Base-by-base conservation (phyloP, 2,888 invertebrate genomes). In the Schizotus pectinicornis region DNA sequence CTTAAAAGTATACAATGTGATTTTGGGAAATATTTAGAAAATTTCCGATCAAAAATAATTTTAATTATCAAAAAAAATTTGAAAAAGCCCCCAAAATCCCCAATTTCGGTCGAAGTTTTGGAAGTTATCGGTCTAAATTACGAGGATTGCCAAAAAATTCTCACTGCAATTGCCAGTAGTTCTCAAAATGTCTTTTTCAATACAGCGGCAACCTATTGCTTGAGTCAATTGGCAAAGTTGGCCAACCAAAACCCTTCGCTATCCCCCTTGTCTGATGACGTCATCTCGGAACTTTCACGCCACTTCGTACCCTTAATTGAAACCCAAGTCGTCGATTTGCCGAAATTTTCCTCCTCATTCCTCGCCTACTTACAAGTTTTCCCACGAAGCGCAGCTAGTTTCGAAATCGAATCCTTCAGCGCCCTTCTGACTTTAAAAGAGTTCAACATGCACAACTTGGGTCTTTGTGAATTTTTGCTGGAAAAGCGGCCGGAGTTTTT, bases 401-500 rank as follows among this genome's bases (percentile, higher is more conserved):
- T 90, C 7, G 76, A 81, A 9, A 75, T 76, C n/a, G 80, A 84
- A 53, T 77, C 86, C 53, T 87, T 86, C 62, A 78, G 79, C 61
- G 80, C 81, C 43, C 81, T 86, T 56, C 82, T 88, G 63, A 68
- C 77, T 43, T 76, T 81, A 2, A 79, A 79, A n/a, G 81, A 83
- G 58, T 71, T 84, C 8, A 81, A 83, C 50, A 88, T 86, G 71
- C 79, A 84, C 0, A 85, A 85, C 7, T 81, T 86, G 0, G 80
- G 82, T 53, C 76, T 91, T 9, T 84, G 86, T 7, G 77, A 82
- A 1, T 78, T 86, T 47, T 70, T 90, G n/a, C 74, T 89, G 3
- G 82, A 82, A 69, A 81, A 81, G 60, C 84, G 85, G 70, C 64
- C 67, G 2, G 81, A 79, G 63, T 80, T 85, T 7, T 77, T 84